Evolutionary conservation across 2,888 invertebrate genomes (phyloP).

Genomic region (Lasioglossum leucozonium): DNA sequence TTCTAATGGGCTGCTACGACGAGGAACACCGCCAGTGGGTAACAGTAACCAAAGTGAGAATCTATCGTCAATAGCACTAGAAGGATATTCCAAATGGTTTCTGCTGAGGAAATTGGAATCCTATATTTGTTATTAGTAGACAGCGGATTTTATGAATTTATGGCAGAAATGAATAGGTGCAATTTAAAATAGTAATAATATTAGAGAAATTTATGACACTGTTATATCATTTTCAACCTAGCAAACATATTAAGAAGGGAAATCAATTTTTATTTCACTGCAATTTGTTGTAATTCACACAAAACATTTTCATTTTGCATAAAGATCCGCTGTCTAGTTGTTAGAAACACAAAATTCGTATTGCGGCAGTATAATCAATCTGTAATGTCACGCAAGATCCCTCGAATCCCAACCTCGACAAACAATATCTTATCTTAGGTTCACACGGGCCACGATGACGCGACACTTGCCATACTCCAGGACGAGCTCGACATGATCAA

Average conservation of each 20-base stretch:
- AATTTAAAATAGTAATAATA: no score
- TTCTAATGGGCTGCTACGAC: slow-evolving; percentile 96
- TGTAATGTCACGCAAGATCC: background rate
- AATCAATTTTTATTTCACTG: no score
- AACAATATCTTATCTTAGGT: slow-evolving; percentile 82
- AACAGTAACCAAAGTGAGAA: slow-evolving; percentile 94
- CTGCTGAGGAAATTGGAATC: background rate
- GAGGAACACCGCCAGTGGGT: slow-evolving; percentile 89
- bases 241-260: no score
- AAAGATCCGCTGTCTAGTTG: no score
- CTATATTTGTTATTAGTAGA: background rate
- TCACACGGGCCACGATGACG: slow-evolving; percentile 95
- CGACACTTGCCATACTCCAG: slow-evolving; percentile 91
- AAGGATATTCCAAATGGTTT: no score
- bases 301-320: no score
- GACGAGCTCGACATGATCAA: slow-evolving; percentile 90
- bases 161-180: no score
- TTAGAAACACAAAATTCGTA: background rate
- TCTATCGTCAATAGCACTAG: background rate
- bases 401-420: background rate
- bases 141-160: no score
- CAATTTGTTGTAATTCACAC: no score
- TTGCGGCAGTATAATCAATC: background rate
- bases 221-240: no score
- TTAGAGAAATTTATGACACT: no score